Percentiles rank a stretch among this genome's conserved stretches.
Evolutionary conservation across 1,140 invertebrate genomes (phyloP).

Genomic region (Hyposmocoma kahamanoa): DNA sequence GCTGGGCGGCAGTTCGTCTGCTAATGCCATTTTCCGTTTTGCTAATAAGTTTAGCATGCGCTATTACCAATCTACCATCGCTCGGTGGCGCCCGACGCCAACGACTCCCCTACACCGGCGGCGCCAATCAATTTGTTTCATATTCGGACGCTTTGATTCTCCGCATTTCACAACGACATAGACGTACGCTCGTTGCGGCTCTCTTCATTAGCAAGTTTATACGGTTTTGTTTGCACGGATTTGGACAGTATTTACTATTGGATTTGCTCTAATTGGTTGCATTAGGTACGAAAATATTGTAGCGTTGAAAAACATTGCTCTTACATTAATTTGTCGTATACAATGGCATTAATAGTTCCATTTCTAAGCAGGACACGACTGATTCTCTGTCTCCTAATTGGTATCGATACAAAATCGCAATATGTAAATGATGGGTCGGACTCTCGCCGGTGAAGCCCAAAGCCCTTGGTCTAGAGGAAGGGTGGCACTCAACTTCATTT

Average conservation of each 20-base stretch:
- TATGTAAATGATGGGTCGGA: constrained; percentile 58
- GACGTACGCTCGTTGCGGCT: constrained; percentile 33
- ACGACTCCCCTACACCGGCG: constrained; percentile 44
- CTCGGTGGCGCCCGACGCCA: constrained; percentile 40
- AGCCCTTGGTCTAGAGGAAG: constrained; percentile 29
- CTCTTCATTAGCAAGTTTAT: constrained; percentile 44
- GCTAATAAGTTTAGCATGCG: constrained; percentile 70
- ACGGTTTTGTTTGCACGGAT: constrained; percentile 23
- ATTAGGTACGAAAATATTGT: too few relatives aligned
- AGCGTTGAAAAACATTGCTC: too few relatives aligned
- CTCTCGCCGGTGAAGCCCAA: constrained; percentile 23
- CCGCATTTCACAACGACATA: constrained; percentile 33
- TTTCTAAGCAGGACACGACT: constrained; percentile 22
- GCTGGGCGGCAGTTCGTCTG: constrained; percentile 42
- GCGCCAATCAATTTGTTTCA: constrained; percentile 68
- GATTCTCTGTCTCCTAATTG: constrained; percentile 46
- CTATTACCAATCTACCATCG: constrained; percentile 68
- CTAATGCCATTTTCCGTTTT: constrained; percentile 68
- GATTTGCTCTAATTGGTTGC: too few relatives aligned
- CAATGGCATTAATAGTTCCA: too few relatives aligned
- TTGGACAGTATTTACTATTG: too few relatives aligned
- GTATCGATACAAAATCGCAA: constrained; percentile 59
- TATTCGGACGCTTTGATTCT: constrained; percentile 63
- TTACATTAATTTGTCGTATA: too few relatives aligned
- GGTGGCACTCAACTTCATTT: constrained; percentile 50